phyloP scores from a whole-genome alignment of 2,797 vertebrate genomes.

The Enteromius radiatus region DNA sequence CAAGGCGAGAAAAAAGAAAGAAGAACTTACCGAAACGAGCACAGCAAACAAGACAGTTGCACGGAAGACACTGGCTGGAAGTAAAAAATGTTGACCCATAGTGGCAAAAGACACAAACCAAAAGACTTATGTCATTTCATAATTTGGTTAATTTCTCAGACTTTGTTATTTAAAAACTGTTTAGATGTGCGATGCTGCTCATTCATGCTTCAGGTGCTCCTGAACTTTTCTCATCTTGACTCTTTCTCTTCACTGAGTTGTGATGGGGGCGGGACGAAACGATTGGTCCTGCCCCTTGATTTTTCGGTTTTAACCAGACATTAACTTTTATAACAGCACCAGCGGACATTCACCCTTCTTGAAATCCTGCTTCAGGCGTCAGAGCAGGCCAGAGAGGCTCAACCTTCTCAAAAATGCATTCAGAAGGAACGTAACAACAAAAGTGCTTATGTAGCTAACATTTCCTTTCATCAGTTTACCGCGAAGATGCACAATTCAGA shows the following conservation, averaged over 20 bases:
- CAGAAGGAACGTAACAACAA: neutral
- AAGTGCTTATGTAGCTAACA: neutral
- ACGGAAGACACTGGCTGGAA: slow-evolving; percentile 11
- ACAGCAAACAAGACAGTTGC: slow-evolving; percentile 37
- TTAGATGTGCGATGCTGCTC: neutral
- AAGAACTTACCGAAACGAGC: slow-evolving; percentile 32
- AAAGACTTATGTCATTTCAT: slow-evolving; percentile 26
- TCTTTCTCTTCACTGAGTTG: neutral
- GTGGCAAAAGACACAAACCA: neutral
- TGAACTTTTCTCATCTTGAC: slow-evolving; percentile 5
- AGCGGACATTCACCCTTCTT: slow-evolving; percentile 9
- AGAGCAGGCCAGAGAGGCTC: neutral
- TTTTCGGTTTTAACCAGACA: neutral
- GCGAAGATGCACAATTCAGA: neutral
- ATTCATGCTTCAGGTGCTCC: slow-evolving; percentile 32
- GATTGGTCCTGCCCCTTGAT: neutral
- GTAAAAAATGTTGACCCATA: slow-evolving; percentile 37
- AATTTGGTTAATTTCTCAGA: neutral
- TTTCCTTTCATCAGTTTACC: too few species aligned
- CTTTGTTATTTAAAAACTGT: neutral
- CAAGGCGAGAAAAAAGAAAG: neutral
- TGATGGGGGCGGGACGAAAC: neutral
- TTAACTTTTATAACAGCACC: neutral
- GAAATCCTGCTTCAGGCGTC: neutral
- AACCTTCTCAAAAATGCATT: neutral